Conservation (phyloP, 2,888 invertebrate species). For the Crossocerus cetratus region DNA sequence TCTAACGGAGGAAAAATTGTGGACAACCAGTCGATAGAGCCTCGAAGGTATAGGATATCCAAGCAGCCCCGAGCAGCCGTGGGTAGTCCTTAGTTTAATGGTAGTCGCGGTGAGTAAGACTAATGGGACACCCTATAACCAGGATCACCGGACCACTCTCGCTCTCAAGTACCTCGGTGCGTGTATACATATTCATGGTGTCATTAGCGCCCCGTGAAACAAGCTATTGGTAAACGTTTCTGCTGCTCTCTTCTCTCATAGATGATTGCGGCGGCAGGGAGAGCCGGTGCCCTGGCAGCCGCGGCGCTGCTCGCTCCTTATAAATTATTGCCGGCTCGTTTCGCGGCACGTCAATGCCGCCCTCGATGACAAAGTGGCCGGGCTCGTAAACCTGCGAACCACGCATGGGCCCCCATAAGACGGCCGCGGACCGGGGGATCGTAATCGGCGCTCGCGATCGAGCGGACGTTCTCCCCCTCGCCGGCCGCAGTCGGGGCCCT, state of each 20-base stretch:
- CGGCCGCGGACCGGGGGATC: slow-evolving; percentile 28
- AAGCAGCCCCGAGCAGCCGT: too few relatives aligned
- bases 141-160: slow-evolving; percentile 42
- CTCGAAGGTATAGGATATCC: too few relatives aligned
- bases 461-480: slow-evolving; percentile 8
- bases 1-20: too few relatives aligned
- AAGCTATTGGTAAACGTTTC: slow-evolving; percentile 70
- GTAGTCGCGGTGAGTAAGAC: neutral
- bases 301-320: slow-evolving; percentile 48
- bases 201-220: slow-evolving; percentile 71
- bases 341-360: slow-evolving; percentile 57
- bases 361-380: slow-evolving; percentile 57
- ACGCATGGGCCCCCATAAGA: slow-evolving; percentile 21
- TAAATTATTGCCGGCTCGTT: slow-evolving; percentile 61
- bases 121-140: slow-evolving; percentile 44
- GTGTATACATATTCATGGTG: slow-evolving; percentile 71
- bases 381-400: slow-evolving; percentile 48
- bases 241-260: slow-evolving; percentile 54
- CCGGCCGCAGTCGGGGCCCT: neutral
- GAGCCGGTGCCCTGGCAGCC: slow-evolving; percentile 13
- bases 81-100: too few relatives aligned
- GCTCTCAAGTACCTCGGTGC: slow-evolving; percentile 55
- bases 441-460: slow-evolving; percentile 48
- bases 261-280: slow-evolving; percentile 44
- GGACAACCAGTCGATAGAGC: too few relatives aligned